Evolutionary conservation across 2,888 invertebrate genomes (phyloP).

Genomic region (Serripes groenlandicus): DNA sequence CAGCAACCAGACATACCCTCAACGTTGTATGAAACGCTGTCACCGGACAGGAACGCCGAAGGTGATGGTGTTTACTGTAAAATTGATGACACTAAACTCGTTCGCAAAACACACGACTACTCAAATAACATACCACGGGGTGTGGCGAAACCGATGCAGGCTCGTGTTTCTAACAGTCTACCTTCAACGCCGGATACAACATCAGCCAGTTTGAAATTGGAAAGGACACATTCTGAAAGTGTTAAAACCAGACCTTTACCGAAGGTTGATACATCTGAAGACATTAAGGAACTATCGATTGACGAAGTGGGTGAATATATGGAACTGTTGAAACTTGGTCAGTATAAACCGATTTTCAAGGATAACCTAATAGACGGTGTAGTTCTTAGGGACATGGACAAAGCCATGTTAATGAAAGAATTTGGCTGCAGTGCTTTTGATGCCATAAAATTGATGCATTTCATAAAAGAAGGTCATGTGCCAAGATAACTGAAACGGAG

Average conservation of each 20-base stretch:
- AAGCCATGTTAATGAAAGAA: background rate
- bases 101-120: background rate
- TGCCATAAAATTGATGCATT: conserved; percentile 21
- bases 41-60: background rate
- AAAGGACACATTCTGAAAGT: background rate
- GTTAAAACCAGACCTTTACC: background rate
- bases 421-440: conserved; percentile 19
- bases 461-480: conserved; percentile 20
- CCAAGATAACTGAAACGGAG: no score
- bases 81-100: background rate
- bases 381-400: background rate
- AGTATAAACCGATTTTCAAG: background rate
- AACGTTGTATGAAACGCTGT: background rate
- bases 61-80: background rate
- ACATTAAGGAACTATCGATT: conserved; percentile 4
- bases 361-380: conserved; percentile 9
- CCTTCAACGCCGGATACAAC: background rate
- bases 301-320: conserved; percentile 8
- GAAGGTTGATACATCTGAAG: background rate
- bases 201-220: background rate
- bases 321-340: background rate
- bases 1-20: background rate
- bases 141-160: background rate
- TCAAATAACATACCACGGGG: conserved; percentile 14
- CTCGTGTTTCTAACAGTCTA: background rate